phyloP scores from a whole-genome alignment of 2,113 vertebrate genomes.

The Lophotis ruficrista region DNA sequence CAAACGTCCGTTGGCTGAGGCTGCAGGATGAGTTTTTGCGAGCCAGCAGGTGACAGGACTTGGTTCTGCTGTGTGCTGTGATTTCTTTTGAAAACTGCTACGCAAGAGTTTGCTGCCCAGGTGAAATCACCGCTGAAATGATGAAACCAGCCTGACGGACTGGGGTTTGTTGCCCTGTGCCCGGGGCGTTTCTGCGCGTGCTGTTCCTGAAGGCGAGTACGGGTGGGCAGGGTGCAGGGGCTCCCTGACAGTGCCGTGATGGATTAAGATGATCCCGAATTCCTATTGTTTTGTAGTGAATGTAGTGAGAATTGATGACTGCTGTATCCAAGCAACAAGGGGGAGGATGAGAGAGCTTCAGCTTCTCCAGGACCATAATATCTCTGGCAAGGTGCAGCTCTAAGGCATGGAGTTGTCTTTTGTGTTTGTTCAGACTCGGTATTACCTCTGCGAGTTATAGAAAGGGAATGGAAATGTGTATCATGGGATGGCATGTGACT shows the following conservation, averaged over 20 bases:
- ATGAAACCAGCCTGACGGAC: not conserved
- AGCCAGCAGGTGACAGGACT: accelerated
- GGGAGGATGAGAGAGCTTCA: conserved; percentile 12
- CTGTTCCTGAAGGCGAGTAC: not conserved
- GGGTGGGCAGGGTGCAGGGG: not conserved
- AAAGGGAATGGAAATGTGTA: not conserved
- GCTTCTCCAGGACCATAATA: not conserved
- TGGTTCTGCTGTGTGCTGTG: accelerated
- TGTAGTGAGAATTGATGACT: conserved; percentile 52
- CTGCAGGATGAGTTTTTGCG: accelerated
- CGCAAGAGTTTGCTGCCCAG: not conserved
- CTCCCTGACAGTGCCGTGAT: conserved; percentile 58
- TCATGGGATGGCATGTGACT: not conserved
- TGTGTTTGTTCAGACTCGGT: not conserved
- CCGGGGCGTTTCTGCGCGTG: not conserved
- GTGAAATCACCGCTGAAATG: not conserved
- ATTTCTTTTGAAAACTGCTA: not conserved
- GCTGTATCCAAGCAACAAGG: conserved; percentile 38
- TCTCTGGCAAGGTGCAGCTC: not conserved
- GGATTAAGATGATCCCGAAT: conserved; percentile 64
- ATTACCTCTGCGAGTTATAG: not conserved
- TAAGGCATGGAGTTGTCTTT: not conserved
- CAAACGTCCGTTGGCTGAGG: not conserved
- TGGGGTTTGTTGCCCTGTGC: not conserved
- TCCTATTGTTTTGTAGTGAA: conserved; percentile 50